These are phyloP conservation scores for Trissolcus brochymenae DNA, from an alignment of 2,888 invertebrate genomes.

Conservation along the genomic window DNA sequence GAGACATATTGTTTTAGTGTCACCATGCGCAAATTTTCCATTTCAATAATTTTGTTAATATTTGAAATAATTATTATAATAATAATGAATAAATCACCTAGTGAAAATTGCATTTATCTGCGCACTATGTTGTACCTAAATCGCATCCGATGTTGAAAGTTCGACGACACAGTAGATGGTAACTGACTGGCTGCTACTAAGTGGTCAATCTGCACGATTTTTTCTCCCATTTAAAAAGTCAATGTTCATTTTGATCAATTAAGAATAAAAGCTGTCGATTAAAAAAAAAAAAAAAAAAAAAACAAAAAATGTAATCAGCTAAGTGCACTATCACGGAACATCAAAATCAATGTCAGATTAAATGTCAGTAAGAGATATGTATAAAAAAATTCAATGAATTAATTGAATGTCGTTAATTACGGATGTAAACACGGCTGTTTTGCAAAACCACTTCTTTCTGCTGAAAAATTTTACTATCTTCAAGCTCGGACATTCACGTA, in stretches of 20 bases:
- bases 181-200: conserved; percentile 13
- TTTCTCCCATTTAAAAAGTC: conserved; percentile 26
- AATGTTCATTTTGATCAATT: conserved; percentile 30
- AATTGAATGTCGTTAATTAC: conserved; percentile 3
- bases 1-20: too few relatives aligned
- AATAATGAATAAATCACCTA: too few relatives aligned
- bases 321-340: conserved; percentile 21
- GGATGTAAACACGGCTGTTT: conserved; percentile 26
- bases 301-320: conserved; percentile 1
- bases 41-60: too few relatives aligned
- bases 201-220: conserved; percentile 26
- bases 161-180: background rate
- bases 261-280: conserved; percentile 15
- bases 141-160: background rate
- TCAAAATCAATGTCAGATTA: conserved; percentile 12
- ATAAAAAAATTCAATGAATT: background rate
- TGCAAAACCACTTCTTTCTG: conserved; percentile 15
- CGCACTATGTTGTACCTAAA: background rate
- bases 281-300: background rate
- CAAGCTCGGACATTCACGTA: conserved; percentile 3
- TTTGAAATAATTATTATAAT: too few relatives aligned
- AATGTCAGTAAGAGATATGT: background rate
- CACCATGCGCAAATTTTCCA: too few relatives aligned
- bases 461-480: conserved; percentile 7
- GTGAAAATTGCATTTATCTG: too few relatives aligned